Base-by-base conservation (phyloP, 2,888 invertebrate species). In the Eudasyphora cyanicolor region DNA sequence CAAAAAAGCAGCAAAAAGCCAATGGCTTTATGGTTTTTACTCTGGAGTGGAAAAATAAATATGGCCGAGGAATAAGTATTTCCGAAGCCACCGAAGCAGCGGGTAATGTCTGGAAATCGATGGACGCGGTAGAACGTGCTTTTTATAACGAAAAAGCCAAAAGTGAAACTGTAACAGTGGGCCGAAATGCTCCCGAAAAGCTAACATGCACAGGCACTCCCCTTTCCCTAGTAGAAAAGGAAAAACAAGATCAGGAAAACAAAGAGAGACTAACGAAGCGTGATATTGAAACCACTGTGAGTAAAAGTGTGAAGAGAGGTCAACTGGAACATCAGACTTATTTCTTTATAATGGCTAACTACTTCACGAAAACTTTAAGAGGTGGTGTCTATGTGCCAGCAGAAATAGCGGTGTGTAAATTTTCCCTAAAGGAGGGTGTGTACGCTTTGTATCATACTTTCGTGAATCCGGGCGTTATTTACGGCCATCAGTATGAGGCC, bases 361-460 rank as follows among this genome's bases (percentile, higher is more conserved):
- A 90, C 73, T 92, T 91, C 62, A 87, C 87, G 0, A 91, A 89
- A 82, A 88, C 88, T 0, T 45, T 85, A 0, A 86, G 86, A 2
- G 86, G 83, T 0, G 87, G 86, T 0, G 80, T 89, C 0, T 93
- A 92, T 86, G 89, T 91, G 17, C 94, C 94, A 0, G 94, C 93
- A 0, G 94, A 94, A 88, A 90, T 94, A 49, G 92, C 93, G 0
- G 84, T 94, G 0, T 90, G 91, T n/a, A 90, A 92, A 85, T 94
- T 92, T 86, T 92, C 92, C 0, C 84, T 94, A 0, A 86, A 90
- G 57, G 86, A 92, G 1, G 94, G 94, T 0, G 87, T 93, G 0
- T 87, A 87, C 51, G 92, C 93, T 57, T 87, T 87, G 0, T 91
- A 88, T 42, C 91, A 91, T 78, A 87, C 91, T 0, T 90, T 93